phyloP scores from a whole-genome alignment of 1,140 invertebrate species.

The Drosophila ogumai region DNA sequence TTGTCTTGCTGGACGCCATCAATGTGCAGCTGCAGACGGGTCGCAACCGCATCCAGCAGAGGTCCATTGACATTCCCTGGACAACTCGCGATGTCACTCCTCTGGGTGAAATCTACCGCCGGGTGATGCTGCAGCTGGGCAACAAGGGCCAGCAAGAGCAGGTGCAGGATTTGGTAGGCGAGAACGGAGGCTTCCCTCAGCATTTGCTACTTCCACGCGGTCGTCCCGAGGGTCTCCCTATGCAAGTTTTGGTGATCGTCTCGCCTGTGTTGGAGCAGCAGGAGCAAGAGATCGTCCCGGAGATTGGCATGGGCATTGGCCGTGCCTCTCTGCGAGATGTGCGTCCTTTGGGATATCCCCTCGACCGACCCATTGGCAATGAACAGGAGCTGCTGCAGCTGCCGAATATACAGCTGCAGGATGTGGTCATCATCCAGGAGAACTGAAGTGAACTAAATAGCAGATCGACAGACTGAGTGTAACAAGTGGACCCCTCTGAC shows the following conservation, averaged over 20 bases:
- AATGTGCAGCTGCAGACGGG: constrained; percentile 87
- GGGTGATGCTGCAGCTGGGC: constrained; percentile 85
- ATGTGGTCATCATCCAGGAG: constrained; percentile 77
- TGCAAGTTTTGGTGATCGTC: constrained; percentile 87
- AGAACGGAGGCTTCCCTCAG: constrained; percentile 87
- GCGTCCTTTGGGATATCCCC: constrained; percentile 81
- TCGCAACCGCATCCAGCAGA: constrained; percentile 88
- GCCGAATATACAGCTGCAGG: constrained; percentile 76
- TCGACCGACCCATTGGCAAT: constrained; percentile 81
- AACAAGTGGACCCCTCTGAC: constrained; percentile 5
- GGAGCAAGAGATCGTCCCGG: constrained; percentile 14
- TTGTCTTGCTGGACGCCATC: constrained; percentile 90
- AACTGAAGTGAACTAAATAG: constrained; percentile 39
- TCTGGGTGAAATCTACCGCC: constrained; percentile 86
- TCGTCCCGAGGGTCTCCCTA: constrained; percentile 87
- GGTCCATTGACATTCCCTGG: constrained; percentile 88
- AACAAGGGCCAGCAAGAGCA: constrained; percentile 67
- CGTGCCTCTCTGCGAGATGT: constrained; percentile 48
- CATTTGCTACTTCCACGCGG: constrained; percentile 87
- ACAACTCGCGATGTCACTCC: constrained; percentile 88
- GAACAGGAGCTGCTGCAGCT: constrained; percentile 68
- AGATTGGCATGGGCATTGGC: constrained; percentile 55
- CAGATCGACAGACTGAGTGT: constrained; percentile 9
- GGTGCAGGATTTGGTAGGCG: constrained; percentile 83
- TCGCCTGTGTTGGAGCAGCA: constrained; percentile 63